A percentile compares a stretch with the other conserved stretches of the same genome.
phyloP scores from a whole-genome alignment of 2,797 vertebrate genomes.

The Rhabdophis nuchalis region DNA sequence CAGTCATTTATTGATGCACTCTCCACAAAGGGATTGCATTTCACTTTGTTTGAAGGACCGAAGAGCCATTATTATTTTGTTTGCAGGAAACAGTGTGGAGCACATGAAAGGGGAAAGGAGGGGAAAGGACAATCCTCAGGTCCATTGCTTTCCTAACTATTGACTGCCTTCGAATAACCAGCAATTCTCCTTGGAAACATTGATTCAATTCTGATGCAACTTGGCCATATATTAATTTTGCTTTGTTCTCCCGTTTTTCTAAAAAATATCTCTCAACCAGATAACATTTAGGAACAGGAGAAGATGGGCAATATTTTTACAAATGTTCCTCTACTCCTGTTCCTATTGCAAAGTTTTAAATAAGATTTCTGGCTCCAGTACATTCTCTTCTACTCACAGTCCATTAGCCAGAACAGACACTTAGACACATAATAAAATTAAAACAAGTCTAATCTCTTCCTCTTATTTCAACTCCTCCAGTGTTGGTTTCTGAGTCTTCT shows the following conservation, averaged over 20 bases:
- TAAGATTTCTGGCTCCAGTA: neutral
- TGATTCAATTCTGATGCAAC: slow-evolving; percentile 65
- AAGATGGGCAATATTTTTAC: neutral
- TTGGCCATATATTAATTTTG: slow-evolving; percentile 49
- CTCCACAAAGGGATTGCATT: slow-evolving; percentile 59
- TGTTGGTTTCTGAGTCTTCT: neutral
- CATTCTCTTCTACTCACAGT: neutral
- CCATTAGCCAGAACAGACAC: neutral
- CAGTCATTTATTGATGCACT: slow-evolving; percentile 58
- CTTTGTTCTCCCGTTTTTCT: slow-evolving; percentile 43
- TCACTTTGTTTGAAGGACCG: slow-evolving; percentile 68
- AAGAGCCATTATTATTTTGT: slow-evolving; percentile 69
- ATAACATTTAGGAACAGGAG: slow-evolving; percentile 45
- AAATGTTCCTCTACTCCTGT: neutral
- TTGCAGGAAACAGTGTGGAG: slow-evolving; percentile 60
- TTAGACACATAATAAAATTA: neutral
- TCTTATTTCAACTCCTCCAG: neutral
- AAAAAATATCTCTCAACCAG: slow-evolving; percentile 38
- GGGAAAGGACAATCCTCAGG: neutral
- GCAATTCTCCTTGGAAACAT: slow-evolving; percentile 51
- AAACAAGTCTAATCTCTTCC: neutral
- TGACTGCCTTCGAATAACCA: slow-evolving; percentile 23
- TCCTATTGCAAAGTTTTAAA: neutral
- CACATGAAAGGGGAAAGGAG: slow-evolving; percentile 61
- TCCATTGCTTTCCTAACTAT: slow-evolving; percentile 28